Evolutionary conservation across 2,888 invertebrate genomes (phyloP), one percentile per base, ranked within the genome.

Genomic region (Tetanocera ferruginea): DNA sequence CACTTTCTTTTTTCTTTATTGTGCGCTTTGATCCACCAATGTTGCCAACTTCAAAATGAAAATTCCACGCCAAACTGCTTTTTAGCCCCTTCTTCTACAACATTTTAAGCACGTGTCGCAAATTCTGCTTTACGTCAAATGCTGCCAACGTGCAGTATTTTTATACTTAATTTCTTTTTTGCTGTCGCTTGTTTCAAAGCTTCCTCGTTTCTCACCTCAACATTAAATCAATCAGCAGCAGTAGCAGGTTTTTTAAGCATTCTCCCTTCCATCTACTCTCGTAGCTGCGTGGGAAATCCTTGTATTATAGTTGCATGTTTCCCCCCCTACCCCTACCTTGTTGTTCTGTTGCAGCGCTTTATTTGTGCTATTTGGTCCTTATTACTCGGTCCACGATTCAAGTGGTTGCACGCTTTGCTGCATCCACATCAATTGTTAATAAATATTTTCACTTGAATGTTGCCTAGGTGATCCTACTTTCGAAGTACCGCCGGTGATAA

Each of bases 341-440:
- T 37, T 28, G 19, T 23, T 17, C 66, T 37, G 34, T 34, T 34
- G n/a, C n/a, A 14, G 19, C 19, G 19, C n/a, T 19, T 55, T 19
- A 55, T 23, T 23, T 55, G 31, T 55, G 31, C 49, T 70, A 11
- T 70, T 23, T 51, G 11, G 43, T 52, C 9, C 43, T 11, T 14
- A 52, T 3, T n/a, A 8, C 23, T 25, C 6, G 11, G 28, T n/a
- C 31, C 52, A 17, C 17, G 17, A 28, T 51, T 52, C 31, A 70
- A 70, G 70, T 70, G 70, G 70, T 70, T 51, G 14, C 70, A 70
- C 52, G 49, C 70, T 70, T 67, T 23, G 23, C 8, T 67, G 19
- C 67, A 23, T 19, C 3, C 67, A n/a, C 43, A 31, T 67, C 19
- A n/a, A 70, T 51, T 31, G 17, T 70, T 14, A 70, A 70, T 52